Evolutionary conservation across 2,888 invertebrate species (phyloP).

Genomic region (Cinara cedri): DNA sequence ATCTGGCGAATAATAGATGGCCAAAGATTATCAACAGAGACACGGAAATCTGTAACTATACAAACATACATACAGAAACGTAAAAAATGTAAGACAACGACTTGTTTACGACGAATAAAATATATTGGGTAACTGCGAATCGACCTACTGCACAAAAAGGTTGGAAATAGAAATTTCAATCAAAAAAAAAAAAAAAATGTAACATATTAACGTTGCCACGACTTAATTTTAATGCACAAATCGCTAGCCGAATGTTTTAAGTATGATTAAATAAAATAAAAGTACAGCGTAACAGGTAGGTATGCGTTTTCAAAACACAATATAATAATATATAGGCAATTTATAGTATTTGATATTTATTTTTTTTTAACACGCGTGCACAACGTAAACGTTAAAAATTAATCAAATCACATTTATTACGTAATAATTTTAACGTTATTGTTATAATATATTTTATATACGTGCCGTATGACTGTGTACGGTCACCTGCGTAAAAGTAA

Average conservation of each 20-base stretch:
- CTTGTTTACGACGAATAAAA: neutral
- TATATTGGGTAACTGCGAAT: neutral
- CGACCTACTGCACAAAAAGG: neutral
- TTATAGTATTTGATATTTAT: too few species aligned
- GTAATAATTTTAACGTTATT: too few species aligned
- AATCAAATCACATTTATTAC: too few species aligned
- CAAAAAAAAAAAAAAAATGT: too few species aligned
- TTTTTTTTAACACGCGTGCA: neutral
- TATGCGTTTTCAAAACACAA: neutral
- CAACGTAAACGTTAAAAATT: too few species aligned
- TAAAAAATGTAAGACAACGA: neutral
- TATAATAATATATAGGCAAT: neutral
- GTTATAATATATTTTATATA: too few species aligned
- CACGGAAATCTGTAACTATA: neutral
- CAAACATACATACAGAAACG: too few species aligned
- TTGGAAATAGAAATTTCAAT: neutral
- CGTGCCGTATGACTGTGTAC: too few species aligned
- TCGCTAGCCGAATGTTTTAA: neutral
- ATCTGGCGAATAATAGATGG: neutral
- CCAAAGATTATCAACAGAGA: slow-evolving; percentile 7
- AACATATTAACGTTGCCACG: too few species aligned
- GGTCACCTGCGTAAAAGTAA: too few species aligned
- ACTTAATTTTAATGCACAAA: neutral
- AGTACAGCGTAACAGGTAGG: neutral
- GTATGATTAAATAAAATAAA: neutral